Evolutionary conservation across 1,140 invertebrate genomes (phyloP).

Genomic region (Heliconius nattereri): DNA sequence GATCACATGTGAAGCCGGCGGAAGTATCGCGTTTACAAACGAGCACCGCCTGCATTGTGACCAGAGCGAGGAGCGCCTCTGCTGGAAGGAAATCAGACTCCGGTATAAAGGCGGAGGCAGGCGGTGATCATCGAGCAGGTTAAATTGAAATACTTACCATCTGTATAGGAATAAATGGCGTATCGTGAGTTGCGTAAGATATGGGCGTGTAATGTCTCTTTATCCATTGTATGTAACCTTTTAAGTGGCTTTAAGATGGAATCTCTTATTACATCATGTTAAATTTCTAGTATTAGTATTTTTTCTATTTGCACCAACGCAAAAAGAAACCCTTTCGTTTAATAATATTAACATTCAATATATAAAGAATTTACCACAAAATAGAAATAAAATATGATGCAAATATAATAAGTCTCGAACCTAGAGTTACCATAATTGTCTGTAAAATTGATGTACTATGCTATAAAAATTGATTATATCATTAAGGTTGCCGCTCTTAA

Average conservation of each 20-base stretch:
- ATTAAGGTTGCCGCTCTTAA: slow-evolving; percentile 43
- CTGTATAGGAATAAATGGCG: slow-evolving; percentile 43
- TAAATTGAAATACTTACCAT: slow-evolving; percentile 53
- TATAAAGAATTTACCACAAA: neutral
- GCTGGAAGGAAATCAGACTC: slow-evolving; percentile 47
- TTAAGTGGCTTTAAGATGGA: slow-evolving; percentile 19
- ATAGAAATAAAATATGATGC: slow-evolving; percentile 2
- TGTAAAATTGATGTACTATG: slow-evolving; percentile 9
- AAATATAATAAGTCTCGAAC: neutral
- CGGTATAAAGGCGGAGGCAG: slow-evolving; percentile 48
- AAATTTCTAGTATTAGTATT: neutral
- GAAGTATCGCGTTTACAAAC: slow-evolving; percentile 80
- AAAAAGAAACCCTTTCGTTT: neutral
- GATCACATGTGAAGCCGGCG: slow-evolving; percentile 72
- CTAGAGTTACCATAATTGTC: neutral
- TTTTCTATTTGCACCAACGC: neutral
- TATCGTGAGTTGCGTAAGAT: slow-evolving; percentile 20
- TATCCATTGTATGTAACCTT: slow-evolving; percentile 18
- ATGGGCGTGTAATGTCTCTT: slow-evolving; percentile 38
- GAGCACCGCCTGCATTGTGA: slow-evolving; percentile 72
- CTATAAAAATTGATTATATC: slow-evolving; percentile 16
- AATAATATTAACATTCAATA: neutral
- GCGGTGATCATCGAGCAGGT: slow-evolving; percentile 52
- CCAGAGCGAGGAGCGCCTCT: slow-evolving; percentile 40
- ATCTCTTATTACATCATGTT: neutral